Percentiles rank a stretch among this genome's conserved stretches.
Evolutionary conservation across 2,797 vertebrate species (phyloP).

Genomic region (Oreochromis mossambicus): DNA sequence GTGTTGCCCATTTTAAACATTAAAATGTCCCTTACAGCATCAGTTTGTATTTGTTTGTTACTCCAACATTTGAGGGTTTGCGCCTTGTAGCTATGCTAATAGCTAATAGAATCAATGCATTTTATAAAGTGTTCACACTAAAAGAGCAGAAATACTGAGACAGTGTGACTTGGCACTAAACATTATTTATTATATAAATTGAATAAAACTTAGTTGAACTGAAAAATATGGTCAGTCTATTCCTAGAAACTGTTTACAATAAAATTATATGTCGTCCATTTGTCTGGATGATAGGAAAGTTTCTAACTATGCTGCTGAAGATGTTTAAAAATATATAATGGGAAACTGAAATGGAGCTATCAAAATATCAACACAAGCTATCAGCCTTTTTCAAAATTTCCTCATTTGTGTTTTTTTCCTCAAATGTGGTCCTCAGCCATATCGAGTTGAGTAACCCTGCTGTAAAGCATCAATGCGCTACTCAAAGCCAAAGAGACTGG

Average conservation of each 20-base stretch:
- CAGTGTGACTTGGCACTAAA: background rate
- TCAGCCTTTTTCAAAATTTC: background rate
- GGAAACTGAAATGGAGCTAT: background rate
- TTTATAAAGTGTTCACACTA: background rate
- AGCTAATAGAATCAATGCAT: background rate
- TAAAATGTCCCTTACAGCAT: background rate
- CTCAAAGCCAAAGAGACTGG: too few species aligned
- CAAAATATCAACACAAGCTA: background rate
- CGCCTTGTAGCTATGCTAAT: background rate
- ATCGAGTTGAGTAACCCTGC: accelerated
- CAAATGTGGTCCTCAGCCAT: background rate
- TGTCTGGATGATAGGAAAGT: background rate
- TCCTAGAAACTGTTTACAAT: background rate
- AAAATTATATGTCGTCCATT: background rate
- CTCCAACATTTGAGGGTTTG: background rate
- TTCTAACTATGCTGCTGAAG: background rate
- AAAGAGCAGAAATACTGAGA: background rate
- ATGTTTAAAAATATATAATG: background rate
- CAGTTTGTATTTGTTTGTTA: background rate
- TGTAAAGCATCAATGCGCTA: background rate
- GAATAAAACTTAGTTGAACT: background rate
- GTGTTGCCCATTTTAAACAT: background rate
- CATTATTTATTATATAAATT: background rate
- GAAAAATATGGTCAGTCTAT: background rate
- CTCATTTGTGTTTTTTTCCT: background rate